These are phyloP conservation scores for Adelges cooleyi DNA, from an alignment of 1,140 invertebrate species.

Conservation along the genomic window DNA sequence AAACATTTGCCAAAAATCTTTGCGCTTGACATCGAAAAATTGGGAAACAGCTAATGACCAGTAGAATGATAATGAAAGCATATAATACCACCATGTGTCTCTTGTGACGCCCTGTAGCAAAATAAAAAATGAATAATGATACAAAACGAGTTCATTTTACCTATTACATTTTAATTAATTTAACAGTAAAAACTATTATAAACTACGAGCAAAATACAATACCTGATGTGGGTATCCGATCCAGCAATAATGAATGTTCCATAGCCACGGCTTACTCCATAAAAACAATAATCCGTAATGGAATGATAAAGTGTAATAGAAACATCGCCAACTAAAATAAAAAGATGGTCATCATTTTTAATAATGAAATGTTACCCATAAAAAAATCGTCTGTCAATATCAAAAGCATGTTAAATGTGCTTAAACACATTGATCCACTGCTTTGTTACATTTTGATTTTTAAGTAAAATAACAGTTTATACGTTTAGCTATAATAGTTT, in stretches of 20 bases:
- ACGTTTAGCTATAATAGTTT: no score
- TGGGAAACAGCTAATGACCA: constrained; percentile 86
- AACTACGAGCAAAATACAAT: no score
- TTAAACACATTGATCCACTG: no score
- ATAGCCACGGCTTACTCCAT: constrained; percentile 90
- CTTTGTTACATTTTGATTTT: no score
- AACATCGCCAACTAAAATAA: constrained; percentile 63
- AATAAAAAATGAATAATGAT: constrained; percentile 12
- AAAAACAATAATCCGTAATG: constrained; percentile 68
- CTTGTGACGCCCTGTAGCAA: constrained; percentile 48
- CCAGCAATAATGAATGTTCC: constrained; percentile 86
- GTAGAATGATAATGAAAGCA: constrained; percentile 90
- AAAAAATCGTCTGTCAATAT: no score
- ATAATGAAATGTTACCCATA: no score
- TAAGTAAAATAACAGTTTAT: no score
- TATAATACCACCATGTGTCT: constrained; percentile 92
- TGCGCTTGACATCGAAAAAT: constrained; percentile 82
- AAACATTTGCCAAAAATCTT: constrained; percentile 99
- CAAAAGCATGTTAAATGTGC: no score
- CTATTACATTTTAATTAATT: neutral
- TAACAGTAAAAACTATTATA: no score
- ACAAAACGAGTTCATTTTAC: neutral
- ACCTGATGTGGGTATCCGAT: constrained; percentile 62
- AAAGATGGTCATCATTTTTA: constrained; percentile 21
- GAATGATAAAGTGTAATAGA: constrained; percentile 77